These are phyloP conservation scores for Aspidiotus destructor DNA, from an alignment of 2,888 invertebrate genomes.

Conservation along the genomic window DNA sequence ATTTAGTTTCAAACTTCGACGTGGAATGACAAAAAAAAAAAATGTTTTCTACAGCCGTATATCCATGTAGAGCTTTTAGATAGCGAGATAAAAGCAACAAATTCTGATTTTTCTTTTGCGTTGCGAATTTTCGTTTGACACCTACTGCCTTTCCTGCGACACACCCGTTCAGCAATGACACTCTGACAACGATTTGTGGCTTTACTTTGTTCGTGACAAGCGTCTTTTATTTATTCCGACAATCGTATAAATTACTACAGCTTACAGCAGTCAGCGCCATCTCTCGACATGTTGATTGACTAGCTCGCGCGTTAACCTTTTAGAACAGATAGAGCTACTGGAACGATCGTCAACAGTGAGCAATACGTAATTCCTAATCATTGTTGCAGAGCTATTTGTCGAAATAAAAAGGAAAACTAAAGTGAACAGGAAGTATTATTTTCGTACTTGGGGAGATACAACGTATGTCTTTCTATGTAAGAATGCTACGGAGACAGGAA, in stretches of 20 bases:
- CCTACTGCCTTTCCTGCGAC: constrained; percentile 14
- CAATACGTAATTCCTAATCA: too few species aligned
- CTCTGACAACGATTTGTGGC: constrained; percentile 33
- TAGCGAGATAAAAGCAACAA: neutral
- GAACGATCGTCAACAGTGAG: too few species aligned
- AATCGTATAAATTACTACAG: constrained; percentile 33
- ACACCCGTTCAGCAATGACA: constrained; percentile 26
- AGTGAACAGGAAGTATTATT: too few species aligned
- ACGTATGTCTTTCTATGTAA: too few species aligned
- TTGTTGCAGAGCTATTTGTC: too few species aligned
- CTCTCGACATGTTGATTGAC: constrained; percentile 31
- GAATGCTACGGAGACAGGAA: too few species aligned
- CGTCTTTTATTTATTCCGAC: constrained; percentile 33
- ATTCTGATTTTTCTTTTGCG: neutral
- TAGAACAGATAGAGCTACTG: too few species aligned
- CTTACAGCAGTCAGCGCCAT: constrained; percentile 33
- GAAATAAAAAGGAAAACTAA: too few species aligned
- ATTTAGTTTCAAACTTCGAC: too few species aligned
- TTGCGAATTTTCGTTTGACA: constrained; percentile 8
- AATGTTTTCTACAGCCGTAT: neutral
- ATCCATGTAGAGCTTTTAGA: neutral
- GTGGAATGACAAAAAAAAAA: too few species aligned
- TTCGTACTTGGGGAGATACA: too few species aligned
- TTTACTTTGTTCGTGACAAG: constrained; percentile 34
- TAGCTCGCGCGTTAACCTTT: constrained; percentile 16